Evolutionary conservation across 2,888 invertebrate genomes (phyloP), one percentile per base, ranked within the genome.

Genomic region (Xanthia togata): DNA sequence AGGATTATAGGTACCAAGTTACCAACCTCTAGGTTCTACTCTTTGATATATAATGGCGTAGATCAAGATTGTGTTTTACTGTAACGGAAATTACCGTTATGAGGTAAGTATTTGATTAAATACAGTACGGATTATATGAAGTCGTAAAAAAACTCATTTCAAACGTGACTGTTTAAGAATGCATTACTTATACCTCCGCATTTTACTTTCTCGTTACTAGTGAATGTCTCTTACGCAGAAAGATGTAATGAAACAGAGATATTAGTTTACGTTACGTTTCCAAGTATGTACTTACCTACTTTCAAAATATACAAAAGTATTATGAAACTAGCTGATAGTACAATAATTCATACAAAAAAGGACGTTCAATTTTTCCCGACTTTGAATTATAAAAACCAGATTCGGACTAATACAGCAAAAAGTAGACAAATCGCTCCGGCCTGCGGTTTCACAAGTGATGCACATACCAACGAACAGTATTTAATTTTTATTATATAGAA

Each of bases 81-180:
- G 6, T 26, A 60, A 23, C 70, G 23, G 53, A 35, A 57, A 26
- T 44, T n/a, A n/a, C n/a, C n/a, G 55, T n/a, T 73, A 23, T 44
- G 64, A 53, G 57, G 35, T 64, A 47, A 4, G n/a, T 69, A 63
- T 63, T 68, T 44, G 68, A 72, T 64, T 72, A 64, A 64, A 63
- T 68, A 41, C 35, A 55, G 50, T 63, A 64, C 50, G 60, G 55
- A 78, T 82, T 77, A 53, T 53, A 47, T 26, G 50, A 68, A 50
- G 68, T 81, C 69, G 76, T 84, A 68, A 82, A 84, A 59, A 81
- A 71, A 64, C 70, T 76, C 38, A 82, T 71, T 82, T 60, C 55
- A 67, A 75, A 69, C 68, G 68, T 85, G 70, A 80, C 74, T 64
- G 47, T 68, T 38, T 59, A 44, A 2, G 50, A 70, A 79, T 68